phyloP scores from a whole-genome alignment of 2,797 vertebrate species.

The Mallotus villosus region DNA sequence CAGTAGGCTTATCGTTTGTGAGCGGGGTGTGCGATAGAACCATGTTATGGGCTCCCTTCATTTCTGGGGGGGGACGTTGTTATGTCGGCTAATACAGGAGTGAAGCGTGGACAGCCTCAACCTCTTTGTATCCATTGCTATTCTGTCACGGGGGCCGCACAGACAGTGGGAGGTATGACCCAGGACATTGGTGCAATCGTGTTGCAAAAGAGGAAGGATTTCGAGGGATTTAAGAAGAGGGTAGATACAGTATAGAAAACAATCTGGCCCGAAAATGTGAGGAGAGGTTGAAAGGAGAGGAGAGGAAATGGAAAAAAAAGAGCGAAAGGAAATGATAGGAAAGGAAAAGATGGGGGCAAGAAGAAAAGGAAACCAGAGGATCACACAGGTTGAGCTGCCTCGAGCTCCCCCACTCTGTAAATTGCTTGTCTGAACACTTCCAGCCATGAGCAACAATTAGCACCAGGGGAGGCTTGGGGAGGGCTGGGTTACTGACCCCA shows the following conservation, averaged over 20 bases:
- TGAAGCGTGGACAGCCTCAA: no score
- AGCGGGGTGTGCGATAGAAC: neutral
- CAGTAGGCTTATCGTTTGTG: neutral
- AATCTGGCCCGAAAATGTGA: neutral
- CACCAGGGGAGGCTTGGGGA: neutral
- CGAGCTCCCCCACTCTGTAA: neutral
- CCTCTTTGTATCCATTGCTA: constrained; percentile 48
- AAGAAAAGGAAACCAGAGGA: neutral
- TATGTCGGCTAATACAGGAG: neutral
- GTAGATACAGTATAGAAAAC: constrained; percentile 9
- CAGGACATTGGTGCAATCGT: constrained; percentile 55
- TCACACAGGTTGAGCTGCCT: constrained; percentile 15
- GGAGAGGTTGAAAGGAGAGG: neutral
- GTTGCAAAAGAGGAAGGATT: constrained; percentile 31
- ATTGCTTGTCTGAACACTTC: neutral
- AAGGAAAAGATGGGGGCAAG: neutral
- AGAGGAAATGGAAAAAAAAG: neutral
- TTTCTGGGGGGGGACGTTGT: neutral
- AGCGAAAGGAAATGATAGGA: neutral
- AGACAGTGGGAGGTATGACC: constrained; percentile 70
- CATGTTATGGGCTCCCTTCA: neutral
- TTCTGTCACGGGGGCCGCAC: constrained; percentile 64
- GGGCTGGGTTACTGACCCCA: constrained; percentile 6
- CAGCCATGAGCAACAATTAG: constrained; percentile 17
- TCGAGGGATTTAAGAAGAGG: constrained; percentile 15